Evolutionary conservation across 2,113 vertebrate genomes (phyloP).

Genomic region (Phalacrocorax pelagicus): DNA sequence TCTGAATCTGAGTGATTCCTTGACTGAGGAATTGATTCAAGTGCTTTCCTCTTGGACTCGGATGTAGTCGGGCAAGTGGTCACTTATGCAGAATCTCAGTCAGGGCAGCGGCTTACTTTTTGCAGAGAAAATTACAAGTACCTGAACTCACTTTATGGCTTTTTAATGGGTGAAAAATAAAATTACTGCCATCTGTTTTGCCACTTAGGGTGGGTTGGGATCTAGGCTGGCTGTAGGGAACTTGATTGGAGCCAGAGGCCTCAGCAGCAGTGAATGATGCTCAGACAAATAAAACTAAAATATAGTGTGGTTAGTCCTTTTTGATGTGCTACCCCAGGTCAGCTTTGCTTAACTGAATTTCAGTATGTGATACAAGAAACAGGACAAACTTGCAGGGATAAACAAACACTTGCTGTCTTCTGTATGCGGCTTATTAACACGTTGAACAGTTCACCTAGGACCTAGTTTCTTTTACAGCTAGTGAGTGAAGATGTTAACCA

Average conservation of each 20-base stretch:
- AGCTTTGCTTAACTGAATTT: neutral
- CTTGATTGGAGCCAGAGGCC: neutral
- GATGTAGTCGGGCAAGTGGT: neutral
- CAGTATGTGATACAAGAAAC: neutral
- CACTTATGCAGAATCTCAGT: neutral
- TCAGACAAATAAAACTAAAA: neutral
- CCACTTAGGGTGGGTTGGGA: accelerated
- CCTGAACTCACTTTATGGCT: neutral
- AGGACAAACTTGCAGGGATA: neutral
- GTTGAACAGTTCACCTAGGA: neutral
- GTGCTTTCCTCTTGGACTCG: neutral
- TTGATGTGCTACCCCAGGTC: neutral
- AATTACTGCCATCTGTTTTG: neutral
- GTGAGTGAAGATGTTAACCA: neutral
- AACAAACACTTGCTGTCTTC: neutral
- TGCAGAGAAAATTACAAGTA: neutral
- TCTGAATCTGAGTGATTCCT: neutral
- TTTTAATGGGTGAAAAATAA: neutral
- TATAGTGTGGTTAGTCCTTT: neutral
- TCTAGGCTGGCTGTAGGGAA: neutral
- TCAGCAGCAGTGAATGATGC: neutral
- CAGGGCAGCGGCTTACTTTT: neutral
- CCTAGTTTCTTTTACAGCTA: neutral
- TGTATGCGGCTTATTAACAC: neutral
- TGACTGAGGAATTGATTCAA: neutral